A percentile compares a stretch with the other conserved stretches of the same genome.
phyloP scores from a whole-genome alignment of 2,888 invertebrate genomes.

The Podabrus alpinus region DNA sequence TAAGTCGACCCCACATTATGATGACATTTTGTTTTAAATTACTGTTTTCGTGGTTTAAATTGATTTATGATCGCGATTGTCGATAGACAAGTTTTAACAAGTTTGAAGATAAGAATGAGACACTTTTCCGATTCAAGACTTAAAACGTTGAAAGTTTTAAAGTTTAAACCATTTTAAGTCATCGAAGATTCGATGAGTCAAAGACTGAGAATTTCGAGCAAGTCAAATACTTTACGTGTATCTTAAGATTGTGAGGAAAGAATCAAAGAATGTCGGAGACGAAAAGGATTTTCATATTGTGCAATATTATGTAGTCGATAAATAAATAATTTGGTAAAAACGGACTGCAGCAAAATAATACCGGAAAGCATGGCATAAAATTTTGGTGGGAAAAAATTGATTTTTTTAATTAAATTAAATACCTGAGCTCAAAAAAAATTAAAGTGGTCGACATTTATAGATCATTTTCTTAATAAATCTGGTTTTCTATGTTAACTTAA shows the following conservation, averaged over 20 bases:
- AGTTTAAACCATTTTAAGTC: background rate
- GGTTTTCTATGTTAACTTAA: too few species aligned
- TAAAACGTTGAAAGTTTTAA: background rate
- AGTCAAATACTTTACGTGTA: background rate
- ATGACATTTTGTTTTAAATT: background rate
- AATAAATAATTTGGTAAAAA: too few species aligned
- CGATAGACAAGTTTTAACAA: background rate
- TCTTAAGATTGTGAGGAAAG: background rate
- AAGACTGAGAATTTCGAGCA: background rate
- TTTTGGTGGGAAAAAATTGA: too few species aligned
- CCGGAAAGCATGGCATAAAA: too few species aligned
- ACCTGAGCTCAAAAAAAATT: too few species aligned
- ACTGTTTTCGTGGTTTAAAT: background rate
- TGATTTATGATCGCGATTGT: background rate
- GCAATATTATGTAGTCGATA: too few species aligned
- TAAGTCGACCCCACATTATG: background rate
- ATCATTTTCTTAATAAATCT: too few species aligned
- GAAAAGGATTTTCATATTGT: background rate
- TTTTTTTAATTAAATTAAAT: too few species aligned
- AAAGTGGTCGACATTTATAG: too few species aligned
- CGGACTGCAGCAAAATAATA: too few species aligned
- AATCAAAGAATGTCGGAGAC: background rate
- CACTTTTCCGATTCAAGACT: background rate
- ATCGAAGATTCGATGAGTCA: background rate
- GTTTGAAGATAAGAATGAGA: background rate